These are phyloP conservation scores for Eurystomus glaucurus DNA, from an alignment of 2,797 vertebrate species.

Conservation along the genomic window DNA sequence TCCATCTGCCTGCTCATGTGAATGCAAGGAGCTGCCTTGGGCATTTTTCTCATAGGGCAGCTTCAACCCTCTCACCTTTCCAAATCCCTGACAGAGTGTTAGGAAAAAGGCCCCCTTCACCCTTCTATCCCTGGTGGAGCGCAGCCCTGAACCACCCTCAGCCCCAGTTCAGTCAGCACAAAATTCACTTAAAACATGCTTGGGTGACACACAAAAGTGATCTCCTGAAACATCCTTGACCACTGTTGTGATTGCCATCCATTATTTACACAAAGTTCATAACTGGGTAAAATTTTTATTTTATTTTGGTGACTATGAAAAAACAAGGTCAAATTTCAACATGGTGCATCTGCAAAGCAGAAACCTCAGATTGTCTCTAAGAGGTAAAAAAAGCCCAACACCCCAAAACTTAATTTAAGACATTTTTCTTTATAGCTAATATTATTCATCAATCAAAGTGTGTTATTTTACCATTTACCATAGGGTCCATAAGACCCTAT, in stretches of 20 bases:
- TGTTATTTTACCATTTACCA: background rate
- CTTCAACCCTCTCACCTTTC: background rate
- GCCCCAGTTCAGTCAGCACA: background rate
- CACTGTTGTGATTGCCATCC: background rate
- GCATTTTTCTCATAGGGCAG: background rate
- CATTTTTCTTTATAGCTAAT: background rate
- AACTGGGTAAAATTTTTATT: background rate
- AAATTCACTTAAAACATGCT: background rate
- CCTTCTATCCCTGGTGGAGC: background rate
- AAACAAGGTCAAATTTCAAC: background rate
- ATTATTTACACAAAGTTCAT: constrained; percentile 1
- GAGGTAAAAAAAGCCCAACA: background rate
- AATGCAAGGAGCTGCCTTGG: background rate
- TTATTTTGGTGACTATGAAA: background rate
- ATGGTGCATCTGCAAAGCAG: background rate
- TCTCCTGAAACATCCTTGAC: background rate
- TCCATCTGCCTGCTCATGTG: accelerated
- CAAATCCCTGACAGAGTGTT: background rate
- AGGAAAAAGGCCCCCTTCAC: background rate
- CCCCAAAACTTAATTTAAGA: background rate
- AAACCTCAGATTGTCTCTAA: background rate
- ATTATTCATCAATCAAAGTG: background rate
- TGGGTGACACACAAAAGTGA: background rate
- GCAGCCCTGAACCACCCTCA: background rate
- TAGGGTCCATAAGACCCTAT: background rate